Conservation (phyloP, 1,140 invertebrate genomes). For the Hylaeus volcanicus region DNA sequence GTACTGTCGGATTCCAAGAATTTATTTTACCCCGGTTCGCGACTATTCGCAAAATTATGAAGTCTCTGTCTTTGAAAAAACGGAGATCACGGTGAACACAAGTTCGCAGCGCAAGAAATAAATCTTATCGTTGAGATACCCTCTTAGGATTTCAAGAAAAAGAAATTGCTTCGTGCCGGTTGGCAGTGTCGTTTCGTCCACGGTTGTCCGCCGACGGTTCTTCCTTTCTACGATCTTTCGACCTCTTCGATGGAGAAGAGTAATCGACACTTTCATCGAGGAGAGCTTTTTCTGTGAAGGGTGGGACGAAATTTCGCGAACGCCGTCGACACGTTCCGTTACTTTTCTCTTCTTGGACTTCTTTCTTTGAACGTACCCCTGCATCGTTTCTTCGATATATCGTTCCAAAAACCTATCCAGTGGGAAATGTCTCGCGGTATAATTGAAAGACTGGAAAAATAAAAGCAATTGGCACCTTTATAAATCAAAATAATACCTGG, state of each 20-base stretch:
- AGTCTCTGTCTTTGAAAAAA: neutral
- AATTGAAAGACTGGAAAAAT: too few species aligned
- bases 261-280: slow-evolving; percentile 47
- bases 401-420: too few species aligned
- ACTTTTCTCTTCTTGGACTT: neutral
- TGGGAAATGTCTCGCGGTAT: too few species aligned
- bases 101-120: neutral
- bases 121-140: slow-evolving; percentile 29
- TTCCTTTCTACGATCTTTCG: slow-evolving; percentile 9
- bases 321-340: neutral
- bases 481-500: too few species aligned
- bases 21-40: too few species aligned
- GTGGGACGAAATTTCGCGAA: slow-evolving; percentile 20
- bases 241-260: slow-evolving; percentile 25
- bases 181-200: slow-evolving; percentile 31
- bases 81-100: slow-evolving; percentile 5
- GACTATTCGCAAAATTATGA: neutral
- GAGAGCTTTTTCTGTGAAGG: neutral
- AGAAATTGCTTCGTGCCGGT: slow-evolving; percentile 46
- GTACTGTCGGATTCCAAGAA: too few species aligned
- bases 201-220: slow-evolving; percentile 6
- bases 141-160: slow-evolving; percentile 9
- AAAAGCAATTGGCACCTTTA: too few species aligned
- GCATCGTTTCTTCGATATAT: too few species aligned
- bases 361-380: neutral